Base-by-base conservation (phyloP, 2,797 vertebrate genomes). In the Synaphobranchus kaupii region DNA sequence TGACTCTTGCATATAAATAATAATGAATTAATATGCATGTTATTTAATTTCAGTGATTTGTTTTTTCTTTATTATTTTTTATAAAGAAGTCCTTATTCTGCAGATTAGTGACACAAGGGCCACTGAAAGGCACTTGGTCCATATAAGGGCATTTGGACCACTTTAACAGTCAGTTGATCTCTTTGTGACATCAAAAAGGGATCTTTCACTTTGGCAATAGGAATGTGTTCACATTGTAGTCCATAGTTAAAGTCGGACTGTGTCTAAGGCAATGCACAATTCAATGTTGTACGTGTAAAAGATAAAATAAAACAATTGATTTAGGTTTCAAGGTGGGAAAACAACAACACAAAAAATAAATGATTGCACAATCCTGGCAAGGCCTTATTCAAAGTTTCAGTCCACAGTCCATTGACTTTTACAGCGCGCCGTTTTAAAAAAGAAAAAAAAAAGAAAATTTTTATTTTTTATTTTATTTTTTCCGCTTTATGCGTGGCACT, bases 401-500 rank as follows among this genome's bases (percentile, higher is more conserved):
- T 93, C 92, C 90, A 91, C 92, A 94, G 92, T 83, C 92, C 93
- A 93, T 94, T 95, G 66, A 31, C 66, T 71, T 71, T 71, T 71
- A 71, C 28, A 7, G 28, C 28, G 0, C 39, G 0, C 31, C 1
- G 34, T 6, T 68, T 54, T 54, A 0, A 54, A 54, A 85, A n/a
- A n/a, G n/a, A n/a, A n/a, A n/a, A n/a, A n/a, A n/a, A n/a, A n/a
- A n/a, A n/a, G n/a, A n/a, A n/a, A n/a, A n/a, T 25, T 22, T 96
- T 96, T 93, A 96, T 94, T 92, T 92, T 92, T 90, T 83, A 85
- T 89, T 93, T 87, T 88, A 89, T 87, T 87, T 84, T 86, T 47
- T 0, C 90, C 92, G 90, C 90, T 95, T 94, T 94, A 94, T 93
- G 91, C 92, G 92, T 89, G 91, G 88, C 90, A 88, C 91, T 92